phyloP scores from a whole-genome alignment of 2,797 vertebrate genomes.

The Capromys pilorides region DNA sequence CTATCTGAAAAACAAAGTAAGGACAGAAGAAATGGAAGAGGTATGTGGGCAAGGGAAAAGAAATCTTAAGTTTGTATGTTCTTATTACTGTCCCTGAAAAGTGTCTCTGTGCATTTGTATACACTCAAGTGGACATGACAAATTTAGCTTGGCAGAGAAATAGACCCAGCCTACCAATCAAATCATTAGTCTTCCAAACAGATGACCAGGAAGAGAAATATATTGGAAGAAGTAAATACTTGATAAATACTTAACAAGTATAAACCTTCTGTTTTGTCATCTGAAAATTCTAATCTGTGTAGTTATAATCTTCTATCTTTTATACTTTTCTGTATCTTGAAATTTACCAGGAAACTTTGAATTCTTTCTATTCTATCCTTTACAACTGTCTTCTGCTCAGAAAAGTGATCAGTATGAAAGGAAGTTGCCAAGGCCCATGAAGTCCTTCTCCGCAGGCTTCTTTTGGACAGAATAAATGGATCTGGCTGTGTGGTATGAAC shows the following conservation, averaged over 20 bases:
- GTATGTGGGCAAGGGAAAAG: conserved; percentile 82
- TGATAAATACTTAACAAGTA: not conserved
- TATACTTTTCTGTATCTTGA: conserved; percentile 35
- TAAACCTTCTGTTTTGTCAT: not conserved
- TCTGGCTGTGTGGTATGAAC: not conserved
- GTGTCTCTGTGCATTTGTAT: not conserved
- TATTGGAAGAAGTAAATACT: conserved; percentile 42
- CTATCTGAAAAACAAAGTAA: conserved; percentile 81
- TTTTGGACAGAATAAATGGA: not conserved
- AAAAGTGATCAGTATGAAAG: not conserved
- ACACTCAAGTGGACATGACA: not conserved
- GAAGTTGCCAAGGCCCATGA: not conserved
- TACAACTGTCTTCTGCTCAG: not conserved
- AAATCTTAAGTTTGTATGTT: not conserved
- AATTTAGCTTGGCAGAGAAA: not conserved
- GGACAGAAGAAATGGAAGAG: conserved; percentile 84
- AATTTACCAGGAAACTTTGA: not conserved
- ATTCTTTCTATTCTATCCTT: conserved; percentile 33
- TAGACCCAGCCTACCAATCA: not conserved
- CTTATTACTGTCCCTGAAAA: conserved; percentile 15
- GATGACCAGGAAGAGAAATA: not conserved
- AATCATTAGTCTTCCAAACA: not conserved
- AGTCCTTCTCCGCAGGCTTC: not conserved
- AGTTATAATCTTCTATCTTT: conserved; percentile 10
- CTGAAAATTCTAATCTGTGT: conserved; percentile 51